A percentile compares a stretch with the other conserved stretches of the same genome.
Conservation (phyloP, 2,113 vertebrate genomes). For the Melanerpes aurifrons region DNA sequence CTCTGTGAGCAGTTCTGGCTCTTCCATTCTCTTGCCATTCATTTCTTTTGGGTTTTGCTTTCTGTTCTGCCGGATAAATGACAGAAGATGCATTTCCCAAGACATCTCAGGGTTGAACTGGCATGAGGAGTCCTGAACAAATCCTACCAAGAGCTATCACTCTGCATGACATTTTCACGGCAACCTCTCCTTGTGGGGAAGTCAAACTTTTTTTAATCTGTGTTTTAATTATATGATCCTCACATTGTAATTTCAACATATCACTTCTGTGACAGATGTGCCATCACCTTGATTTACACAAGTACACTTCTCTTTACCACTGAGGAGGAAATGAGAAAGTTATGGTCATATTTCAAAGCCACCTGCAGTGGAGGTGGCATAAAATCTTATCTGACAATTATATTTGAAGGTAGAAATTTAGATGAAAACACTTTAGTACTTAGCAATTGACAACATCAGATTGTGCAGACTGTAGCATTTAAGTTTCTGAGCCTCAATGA, state of each 20-base stretch:
- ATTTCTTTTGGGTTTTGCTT: background rate
- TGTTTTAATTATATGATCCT: background rate
- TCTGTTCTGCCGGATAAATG: background rate
- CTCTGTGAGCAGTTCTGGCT: background rate
- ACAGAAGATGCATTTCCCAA: background rate
- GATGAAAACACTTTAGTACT: background rate
- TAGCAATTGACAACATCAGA: background rate
- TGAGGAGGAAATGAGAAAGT: conserved; percentile 9
- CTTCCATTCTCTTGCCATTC: background rate
- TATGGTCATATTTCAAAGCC: background rate
- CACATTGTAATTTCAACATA: background rate
- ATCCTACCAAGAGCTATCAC: background rate
- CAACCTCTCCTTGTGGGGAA: background rate
- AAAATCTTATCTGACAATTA: conserved; percentile 3
- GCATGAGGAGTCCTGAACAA: background rate
- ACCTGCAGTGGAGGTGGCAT: background rate
- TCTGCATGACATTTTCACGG: background rate
- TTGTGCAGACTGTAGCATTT: background rate
- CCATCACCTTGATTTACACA: background rate
- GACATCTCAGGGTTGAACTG: background rate
- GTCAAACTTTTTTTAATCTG: background rate
- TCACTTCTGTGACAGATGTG: background rate
- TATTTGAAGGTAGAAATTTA: background rate
- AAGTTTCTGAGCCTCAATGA: background rate
- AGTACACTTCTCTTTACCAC: background rate